Evolutionary conservation across 64 coral and sea anemone species (phyloP), one percentile per base, ranked within the genome.

Genomic region (Actinia tenebrosa): DNA sequence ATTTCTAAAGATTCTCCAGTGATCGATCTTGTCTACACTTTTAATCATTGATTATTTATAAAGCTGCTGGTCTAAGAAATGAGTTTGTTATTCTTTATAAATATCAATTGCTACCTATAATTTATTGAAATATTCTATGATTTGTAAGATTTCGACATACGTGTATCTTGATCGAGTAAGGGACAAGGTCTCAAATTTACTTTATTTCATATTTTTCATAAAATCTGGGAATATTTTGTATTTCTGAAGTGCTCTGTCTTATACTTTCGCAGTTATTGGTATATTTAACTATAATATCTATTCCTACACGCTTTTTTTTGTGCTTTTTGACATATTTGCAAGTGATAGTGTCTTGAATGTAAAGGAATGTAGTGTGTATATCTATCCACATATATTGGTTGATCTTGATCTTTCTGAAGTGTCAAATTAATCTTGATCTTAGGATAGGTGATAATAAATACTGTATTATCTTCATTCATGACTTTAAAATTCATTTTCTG

Each of bases 21-120:
- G n/a, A 25, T 75, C 69, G 22, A 25, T 61, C 22, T 6, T 75
- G 26, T 75, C n/a, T 75, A 75, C 69, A 30, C 69, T 75, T 37
- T 72, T 75, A 9, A 42, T 75, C 69, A 75, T 75, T 25, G 69
- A 75, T 75, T 75, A 75, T 75, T 75, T 75, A 75, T 75, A 14
- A 75, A 42, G 69, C 69, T 75, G 69, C 69, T 75, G 69, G 69
- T 75, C 10, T 75, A 75, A 30, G n/a, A 27, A 15, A 14, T 75
- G 13, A 27, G 25, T 75, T 75, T 75, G 69, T 75, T 75, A 42
- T 75, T 75, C 13, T 66, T 66, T 10, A 23, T 20, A 72, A 75
- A 75, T 75, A 75, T 30, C 13, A 8, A 42, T 42, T 30, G 23
- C 0, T 71, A 27, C n/a, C 25, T 64, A 20, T 5, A 17, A 11